A percentile compares a stretch with the other conserved stretches of the same genome.
phyloP scores from a whole-genome alignment of 2,888 invertebrate genomes.

The Drosophila kuntzei region DNA sequence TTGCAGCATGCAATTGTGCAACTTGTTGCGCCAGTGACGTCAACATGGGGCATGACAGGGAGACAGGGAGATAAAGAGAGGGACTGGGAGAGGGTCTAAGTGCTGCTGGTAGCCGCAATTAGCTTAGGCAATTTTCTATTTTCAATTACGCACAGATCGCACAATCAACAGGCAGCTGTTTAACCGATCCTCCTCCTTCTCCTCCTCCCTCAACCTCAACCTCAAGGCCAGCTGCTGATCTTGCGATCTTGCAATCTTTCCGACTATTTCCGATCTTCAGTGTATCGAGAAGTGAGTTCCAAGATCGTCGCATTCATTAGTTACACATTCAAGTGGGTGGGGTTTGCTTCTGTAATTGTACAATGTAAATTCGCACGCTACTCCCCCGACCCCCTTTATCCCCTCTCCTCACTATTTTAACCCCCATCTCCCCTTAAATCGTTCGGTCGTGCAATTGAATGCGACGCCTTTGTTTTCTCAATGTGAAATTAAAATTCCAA shows the following conservation, averaged over 20 bases:
- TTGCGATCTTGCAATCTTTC: constrained; percentile 11
- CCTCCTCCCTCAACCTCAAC: neutral
- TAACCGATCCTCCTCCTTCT: neutral
- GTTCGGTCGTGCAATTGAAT: constrained; percentile 66
- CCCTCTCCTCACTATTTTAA: neutral
- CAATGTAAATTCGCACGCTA: constrained; percentile 60
- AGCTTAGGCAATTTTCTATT: constrained; percentile 62
- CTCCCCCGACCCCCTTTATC: constrained; percentile 1
- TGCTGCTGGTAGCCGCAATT: constrained; percentile 60
- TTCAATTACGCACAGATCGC: constrained; percentile 27
- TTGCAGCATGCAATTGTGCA: constrained; percentile 55
- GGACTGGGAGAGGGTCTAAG: constrained; percentile 27
- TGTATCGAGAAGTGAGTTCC: constrained; percentile 8
- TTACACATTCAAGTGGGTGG: constrained; percentile 6
- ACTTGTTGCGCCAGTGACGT: constrained; percentile 59
- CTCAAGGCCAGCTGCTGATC: constrained; percentile 43
- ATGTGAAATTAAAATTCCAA: constrained; percentile 79
- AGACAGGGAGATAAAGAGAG: neutral
- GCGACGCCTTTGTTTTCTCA: constrained; percentile 75
- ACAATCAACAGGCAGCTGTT: constrained; percentile 31
- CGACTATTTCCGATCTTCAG: constrained; percentile 9
- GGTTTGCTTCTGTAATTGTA: constrained; percentile 46
- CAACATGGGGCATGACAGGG: constrained; percentile 5
- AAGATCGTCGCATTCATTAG: constrained; percentile 29
- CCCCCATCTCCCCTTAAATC: constrained; percentile 12